phyloP scores from a whole-genome alignment of 2,888 invertebrate genomes.

The Drosophila kokeensis region DNA sequence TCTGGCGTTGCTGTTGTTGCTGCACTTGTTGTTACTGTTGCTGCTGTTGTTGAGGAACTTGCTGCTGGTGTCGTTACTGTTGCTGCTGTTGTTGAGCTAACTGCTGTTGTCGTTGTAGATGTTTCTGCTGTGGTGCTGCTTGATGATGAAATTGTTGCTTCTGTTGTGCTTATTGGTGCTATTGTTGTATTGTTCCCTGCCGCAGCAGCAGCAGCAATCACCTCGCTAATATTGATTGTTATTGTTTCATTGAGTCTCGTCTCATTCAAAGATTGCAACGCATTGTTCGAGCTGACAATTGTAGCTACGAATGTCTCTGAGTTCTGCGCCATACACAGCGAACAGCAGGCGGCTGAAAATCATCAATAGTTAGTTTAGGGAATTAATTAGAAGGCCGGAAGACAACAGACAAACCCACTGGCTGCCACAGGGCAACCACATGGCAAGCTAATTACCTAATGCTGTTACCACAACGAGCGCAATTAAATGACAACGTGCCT shows the following conservation, averaged over 20 bases:
- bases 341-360: constrained; percentile 25
- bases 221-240: constrained; percentile 64
- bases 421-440: constrained; percentile 24
- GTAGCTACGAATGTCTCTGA: constrained; percentile 60
- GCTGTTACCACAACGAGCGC: constrained; percentile 76
- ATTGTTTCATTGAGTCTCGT: constrained; percentile 64
- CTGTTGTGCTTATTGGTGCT: constrained; percentile 19
- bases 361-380: constrained; percentile 18
- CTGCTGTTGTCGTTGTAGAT: constrained; percentile 11
- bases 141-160: constrained; percentile 10
- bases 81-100: constrained; percentile 1
- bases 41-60: constrained; percentile 9
- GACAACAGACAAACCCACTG: neutral
- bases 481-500: constrained; percentile 73
- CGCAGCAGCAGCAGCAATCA: constrained; percentile 57
- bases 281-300: constrained; percentile 65
- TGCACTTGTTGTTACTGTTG: neutral
- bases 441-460: constrained; percentile 75
- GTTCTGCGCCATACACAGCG: constrained; percentile 44
- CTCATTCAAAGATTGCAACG: constrained; percentile 48
- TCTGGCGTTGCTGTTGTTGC: constrained; percentile 10
- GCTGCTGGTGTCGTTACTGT: constrained; percentile 10
- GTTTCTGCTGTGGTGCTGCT: constrained; percentile 2
- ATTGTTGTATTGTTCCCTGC: constrained; percentile 4
- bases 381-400: constrained; percentile 42